Evolutionary conservation across 1,140 invertebrate species (phyloP).

Genomic region (Orius insidiosus): DNA sequence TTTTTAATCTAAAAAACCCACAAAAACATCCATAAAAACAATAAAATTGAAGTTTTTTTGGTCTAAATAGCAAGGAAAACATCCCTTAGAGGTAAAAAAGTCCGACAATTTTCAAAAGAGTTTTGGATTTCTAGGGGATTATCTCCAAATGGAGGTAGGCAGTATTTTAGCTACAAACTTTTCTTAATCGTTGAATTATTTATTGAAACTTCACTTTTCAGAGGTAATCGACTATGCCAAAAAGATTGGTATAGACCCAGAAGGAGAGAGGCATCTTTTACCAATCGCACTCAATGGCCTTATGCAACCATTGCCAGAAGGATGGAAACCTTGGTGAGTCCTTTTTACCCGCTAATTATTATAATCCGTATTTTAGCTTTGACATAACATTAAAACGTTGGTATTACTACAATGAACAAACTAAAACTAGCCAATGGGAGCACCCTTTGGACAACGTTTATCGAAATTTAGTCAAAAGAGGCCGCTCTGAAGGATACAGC

Average conservation of each 20-base stretch:
- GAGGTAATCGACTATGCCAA: slow-evolving; percentile 78
- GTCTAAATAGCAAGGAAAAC: too few relatives aligned
- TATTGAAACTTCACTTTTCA: too few relatives aligned
- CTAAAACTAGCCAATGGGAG: slow-evolving; percentile 72
- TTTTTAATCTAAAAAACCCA: too few relatives aligned
- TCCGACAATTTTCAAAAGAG: too few relatives aligned
- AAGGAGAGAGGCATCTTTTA: slow-evolving; percentile 61
- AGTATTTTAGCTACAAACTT: too few relatives aligned
- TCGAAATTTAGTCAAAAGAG: slow-evolving; percentile 49
- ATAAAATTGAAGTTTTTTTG: too few relatives aligned
- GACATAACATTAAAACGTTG: slow-evolving; percentile 50
- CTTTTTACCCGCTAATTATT: too few relatives aligned
- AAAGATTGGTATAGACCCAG: slow-evolving; percentile 71
- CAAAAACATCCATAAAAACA: too few relatives aligned
- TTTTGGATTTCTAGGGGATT: too few relatives aligned
- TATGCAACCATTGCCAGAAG: slow-evolving; percentile 66
- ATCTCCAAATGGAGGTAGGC: too few relatives aligned
- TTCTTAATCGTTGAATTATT: too few relatives aligned
- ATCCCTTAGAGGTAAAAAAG: too few relatives aligned
- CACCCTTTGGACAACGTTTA: slow-evolving; percentile 79
- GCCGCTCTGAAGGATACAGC: slow-evolving; percentile 35
- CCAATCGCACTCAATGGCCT: slow-evolving; percentile 71
- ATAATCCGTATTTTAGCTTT: slow-evolving; percentile 38
- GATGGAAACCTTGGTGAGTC: slow-evolving; percentile 86
- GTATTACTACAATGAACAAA: slow-evolving; percentile 73